Conservation (phyloP, 2,888 invertebrate species). For the Laothoe populi region DNA sequence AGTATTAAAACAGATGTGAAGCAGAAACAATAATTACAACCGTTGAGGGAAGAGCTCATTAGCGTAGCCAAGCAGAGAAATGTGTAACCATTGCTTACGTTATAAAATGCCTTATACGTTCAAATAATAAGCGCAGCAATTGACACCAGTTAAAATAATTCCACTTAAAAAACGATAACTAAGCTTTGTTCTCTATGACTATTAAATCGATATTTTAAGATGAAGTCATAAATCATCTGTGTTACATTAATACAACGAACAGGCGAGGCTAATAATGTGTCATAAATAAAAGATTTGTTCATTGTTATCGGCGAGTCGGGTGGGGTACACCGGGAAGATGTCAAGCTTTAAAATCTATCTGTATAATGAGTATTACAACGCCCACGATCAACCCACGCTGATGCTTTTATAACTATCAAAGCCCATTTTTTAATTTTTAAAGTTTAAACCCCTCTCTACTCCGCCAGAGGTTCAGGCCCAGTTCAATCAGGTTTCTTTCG, state of each 20-base stretch:
- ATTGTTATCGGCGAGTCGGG: slow-evolving; percentile 36
- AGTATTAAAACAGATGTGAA: too few relatives aligned
- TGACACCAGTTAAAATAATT: too few relatives aligned
- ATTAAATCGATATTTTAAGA: background rate
- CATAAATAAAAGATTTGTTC: slow-evolving; percentile 28
- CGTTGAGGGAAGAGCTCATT: too few relatives aligned
- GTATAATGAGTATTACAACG: background rate
- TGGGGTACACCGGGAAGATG: slow-evolving; percentile 27
- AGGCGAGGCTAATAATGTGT: slow-evolving; percentile 11
- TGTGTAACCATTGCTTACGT: too few relatives aligned
- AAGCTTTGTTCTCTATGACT: background rate
- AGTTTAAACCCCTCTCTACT: background rate
- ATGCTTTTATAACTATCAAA: background rate
- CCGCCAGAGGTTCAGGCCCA: background rate
- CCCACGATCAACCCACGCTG: slow-evolving; percentile 8
- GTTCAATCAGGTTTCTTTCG: too few relatives aligned
- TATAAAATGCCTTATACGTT: too few relatives aligned
- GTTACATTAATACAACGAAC: background rate
- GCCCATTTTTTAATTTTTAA: background rate
- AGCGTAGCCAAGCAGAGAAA: too few relatives aligned
- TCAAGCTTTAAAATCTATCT: background rate
- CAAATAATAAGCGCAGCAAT: too few relatives aligned
- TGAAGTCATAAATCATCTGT: slow-evolving; percentile 6
- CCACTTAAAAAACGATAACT: too few relatives aligned
- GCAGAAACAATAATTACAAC: too few relatives aligned